These are phyloP conservation scores for Drosophila hamatofila DNA, from an alignment of 2,888 invertebrate species.

Conservation along the genomic window DNA sequence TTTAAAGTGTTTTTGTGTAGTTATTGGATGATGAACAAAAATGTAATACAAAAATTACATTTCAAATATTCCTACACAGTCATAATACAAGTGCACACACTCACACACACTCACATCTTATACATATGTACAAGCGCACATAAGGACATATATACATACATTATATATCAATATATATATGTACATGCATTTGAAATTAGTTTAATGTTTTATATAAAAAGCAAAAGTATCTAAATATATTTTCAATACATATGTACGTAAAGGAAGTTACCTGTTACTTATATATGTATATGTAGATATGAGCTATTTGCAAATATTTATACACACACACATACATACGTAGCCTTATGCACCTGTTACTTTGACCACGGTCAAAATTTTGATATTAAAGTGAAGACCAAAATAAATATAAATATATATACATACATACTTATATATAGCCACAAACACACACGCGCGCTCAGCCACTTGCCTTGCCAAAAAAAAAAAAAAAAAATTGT, in stretches of 20 bases:
- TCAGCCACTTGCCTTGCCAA: background rate
- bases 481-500: conserved; percentile 4
- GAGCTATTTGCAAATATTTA: background rate
- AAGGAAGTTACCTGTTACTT: conserved; percentile 3
- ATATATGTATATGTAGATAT: background rate
- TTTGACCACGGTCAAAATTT: conserved; percentile 20
- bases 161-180: background rate
- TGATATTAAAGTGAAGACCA: conserved; percentile 21
- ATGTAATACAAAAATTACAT: conserved; percentile 11
- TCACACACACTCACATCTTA: background rate
- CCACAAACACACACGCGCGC: background rate
- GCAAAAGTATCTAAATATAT: background rate
- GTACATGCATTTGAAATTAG: background rate
- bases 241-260: background rate
- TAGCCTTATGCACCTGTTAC: conserved; percentile 26
- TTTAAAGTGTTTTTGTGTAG: conserved; percentile 13
- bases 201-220: conserved; percentile 3
- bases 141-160: background rate
- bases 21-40: conserved; percentile 2
- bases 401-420: background rate
- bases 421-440: background rate
- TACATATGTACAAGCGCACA: background rate
- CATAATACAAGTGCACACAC: conserved; percentile 11
- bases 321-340: background rate
- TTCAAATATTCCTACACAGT: conserved; percentile 1